A percentile compares a stretch with the other conserved stretches of the same genome.
These are phyloP conservation scores for Muscidifurax raptorellus DNA, from an alignment of 1,140 invertebrate genomes.

Conservation along the genomic window DNA sequence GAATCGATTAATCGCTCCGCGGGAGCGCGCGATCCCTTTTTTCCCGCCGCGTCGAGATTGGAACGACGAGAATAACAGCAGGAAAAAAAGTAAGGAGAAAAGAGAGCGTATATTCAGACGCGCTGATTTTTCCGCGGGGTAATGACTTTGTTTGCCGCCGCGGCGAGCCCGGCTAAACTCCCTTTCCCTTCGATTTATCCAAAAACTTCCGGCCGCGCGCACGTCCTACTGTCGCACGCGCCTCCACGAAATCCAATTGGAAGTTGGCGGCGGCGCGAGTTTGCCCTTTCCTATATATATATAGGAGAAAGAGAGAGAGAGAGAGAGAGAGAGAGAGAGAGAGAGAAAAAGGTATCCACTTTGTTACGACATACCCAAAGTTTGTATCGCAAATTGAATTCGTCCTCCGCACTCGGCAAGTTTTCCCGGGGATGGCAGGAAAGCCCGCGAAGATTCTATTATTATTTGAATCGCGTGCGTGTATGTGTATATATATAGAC, in stretches of 20 bases:
- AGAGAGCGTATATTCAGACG: not conserved
- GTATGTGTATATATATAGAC: not conserved
- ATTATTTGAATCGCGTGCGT: not conserved
- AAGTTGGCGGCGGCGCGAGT: conserved; percentile 25
- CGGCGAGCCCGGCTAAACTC: not conserved
- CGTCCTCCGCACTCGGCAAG: not conserved
- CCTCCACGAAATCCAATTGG: conserved; percentile 30
- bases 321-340: not conserved
- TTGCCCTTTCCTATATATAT: not conserved
- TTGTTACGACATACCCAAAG: conserved; percentile 36
- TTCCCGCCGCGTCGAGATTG: not conserved
- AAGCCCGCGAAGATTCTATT: not conserved
- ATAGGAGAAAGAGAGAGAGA: not conserved
- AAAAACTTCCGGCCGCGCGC: conserved; percentile 29
- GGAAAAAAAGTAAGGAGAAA: not conserved
- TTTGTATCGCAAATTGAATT: conserved; percentile 46
- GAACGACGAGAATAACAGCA: too few relatives aligned
- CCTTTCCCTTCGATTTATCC: conserved; percentile 42
- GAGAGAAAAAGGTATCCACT: conserved; percentile 25
- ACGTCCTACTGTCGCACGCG: not conserved
- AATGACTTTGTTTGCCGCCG: conserved; percentile 41
- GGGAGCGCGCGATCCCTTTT: not conserved
- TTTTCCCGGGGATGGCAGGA: not conserved
- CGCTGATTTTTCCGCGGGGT: not conserved
- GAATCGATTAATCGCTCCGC: conserved; percentile 32